Evolutionary conservation across 2,797 vertebrate species (phyloP).

Genomic region (Dicrostonyx torquatus): DNA sequence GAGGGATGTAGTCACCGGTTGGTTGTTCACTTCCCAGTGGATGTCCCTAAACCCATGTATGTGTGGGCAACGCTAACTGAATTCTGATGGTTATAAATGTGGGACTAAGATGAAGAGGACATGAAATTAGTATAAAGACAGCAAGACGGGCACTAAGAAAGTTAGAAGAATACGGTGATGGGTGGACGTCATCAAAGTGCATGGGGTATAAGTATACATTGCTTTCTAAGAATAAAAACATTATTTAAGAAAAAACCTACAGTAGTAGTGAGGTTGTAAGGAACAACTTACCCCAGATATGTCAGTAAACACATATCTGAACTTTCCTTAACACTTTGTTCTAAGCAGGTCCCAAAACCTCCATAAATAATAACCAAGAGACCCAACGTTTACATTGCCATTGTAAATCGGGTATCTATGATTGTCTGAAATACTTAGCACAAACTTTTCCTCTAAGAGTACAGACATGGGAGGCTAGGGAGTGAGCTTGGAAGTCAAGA

Average conservation of each 20-base stretch:
- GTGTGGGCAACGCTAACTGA: not conserved
- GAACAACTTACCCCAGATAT: not conserved
- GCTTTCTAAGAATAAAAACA: not conserved
- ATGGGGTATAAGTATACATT: not conserved
- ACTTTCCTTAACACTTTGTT: not conserved
- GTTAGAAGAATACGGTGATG: not conserved
- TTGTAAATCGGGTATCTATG: not conserved
- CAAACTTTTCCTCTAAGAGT: not conserved
- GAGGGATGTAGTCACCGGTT: not conserved
- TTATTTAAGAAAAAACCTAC: not conserved
- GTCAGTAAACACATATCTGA: not conserved
- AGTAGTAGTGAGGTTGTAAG: not conserved
- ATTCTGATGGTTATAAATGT: not conserved
- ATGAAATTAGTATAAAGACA: not conserved
- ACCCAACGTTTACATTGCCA: not conserved
- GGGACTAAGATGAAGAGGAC: not conserved
- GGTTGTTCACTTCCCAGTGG: not conserved
- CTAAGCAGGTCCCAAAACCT: not conserved
- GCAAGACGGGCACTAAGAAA: not conserved
- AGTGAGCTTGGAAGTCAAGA: not conserved
- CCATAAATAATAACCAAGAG: not conserved
- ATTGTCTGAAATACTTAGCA: not conserved
- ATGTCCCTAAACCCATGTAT: not conserved
- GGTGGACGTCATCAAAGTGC: not conserved
- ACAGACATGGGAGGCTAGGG: no score